Percentiles rank a stretch among this genome's conserved stretches.
Conservation (phyloP, 1,140 invertebrate genomes). For the Drosophila watanabei region DNA sequence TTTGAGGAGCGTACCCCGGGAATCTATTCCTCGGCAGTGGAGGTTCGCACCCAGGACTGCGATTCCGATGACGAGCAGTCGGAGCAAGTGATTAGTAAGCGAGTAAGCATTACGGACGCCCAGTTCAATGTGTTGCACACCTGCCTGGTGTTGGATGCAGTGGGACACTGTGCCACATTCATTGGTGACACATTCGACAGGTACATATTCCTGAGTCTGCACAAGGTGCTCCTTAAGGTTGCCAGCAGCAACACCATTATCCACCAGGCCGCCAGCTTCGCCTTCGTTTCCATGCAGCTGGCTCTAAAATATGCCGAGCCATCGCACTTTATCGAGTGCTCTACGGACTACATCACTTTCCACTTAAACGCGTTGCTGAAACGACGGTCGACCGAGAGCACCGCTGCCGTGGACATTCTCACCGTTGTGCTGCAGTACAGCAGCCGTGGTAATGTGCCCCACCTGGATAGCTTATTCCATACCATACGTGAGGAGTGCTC, state of each 20-base stretch:
- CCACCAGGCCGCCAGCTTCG: constrained; percentile 69
- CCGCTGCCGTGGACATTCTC: constrained; percentile 87
- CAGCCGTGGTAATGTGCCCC: constrained; percentile 86
- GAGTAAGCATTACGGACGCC: constrained; percentile 71
- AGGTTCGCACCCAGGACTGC: constrained; percentile 75
- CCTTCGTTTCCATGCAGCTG: constrained; percentile 86
- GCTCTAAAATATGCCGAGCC: constrained; percentile 84
- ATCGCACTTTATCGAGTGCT: constrained; percentile 86
- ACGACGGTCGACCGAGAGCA: constrained; percentile 79
- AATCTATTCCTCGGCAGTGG: constrained; percentile 79
- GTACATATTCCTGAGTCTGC: constrained; percentile 68
- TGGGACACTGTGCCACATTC: constrained; percentile 69
- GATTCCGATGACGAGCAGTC: constrained; percentile 77
- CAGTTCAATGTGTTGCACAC: constrained; percentile 82
- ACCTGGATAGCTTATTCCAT: constrained; percentile 87
- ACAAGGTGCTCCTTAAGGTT: constrained; percentile 74
- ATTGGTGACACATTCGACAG: constrained; percentile 72
- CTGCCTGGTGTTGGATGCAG: constrained; percentile 71
- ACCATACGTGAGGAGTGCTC: constrained; percentile 85
- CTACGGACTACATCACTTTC: constrained; percentile 87
- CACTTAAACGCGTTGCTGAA: constrained; percentile 87
- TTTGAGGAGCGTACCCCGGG: constrained; percentile 79
- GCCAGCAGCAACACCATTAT: constrained; percentile 74
- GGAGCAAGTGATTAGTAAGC: constrained; percentile 38
- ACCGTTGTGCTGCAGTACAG: constrained; percentile 87